A percentile compares a stretch with the other conserved stretches of the same genome.
phyloP scores from a whole-genome alignment of 2,797 vertebrate species.

The Avahi laniger region DNA sequence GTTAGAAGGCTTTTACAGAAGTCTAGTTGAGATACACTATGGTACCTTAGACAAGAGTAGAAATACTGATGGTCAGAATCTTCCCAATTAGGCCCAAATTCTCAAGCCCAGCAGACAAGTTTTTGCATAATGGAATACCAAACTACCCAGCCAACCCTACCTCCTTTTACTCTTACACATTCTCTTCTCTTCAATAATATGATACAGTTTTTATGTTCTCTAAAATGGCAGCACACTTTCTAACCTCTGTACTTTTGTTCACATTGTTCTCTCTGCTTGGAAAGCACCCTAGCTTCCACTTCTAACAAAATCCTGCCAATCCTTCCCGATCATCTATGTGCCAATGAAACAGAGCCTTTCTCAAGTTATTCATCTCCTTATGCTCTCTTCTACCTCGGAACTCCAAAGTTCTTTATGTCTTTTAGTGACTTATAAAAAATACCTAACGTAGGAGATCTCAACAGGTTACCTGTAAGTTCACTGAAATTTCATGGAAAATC shows the following conservation, averaged over 20 bases:
- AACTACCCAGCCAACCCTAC: neutral
- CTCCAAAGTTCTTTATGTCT: neutral
- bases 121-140: neutral
- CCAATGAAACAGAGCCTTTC: neutral
- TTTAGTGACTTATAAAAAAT: neutral
- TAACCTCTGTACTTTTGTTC: neutral
- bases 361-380: neutral
- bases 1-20: neutral
- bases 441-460: neutral
- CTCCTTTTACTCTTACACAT: neutral
- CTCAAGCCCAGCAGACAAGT: neutral
- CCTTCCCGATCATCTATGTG: neutral
- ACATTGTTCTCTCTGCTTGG: neutral
- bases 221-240: neutral
- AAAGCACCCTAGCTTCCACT: neutral
- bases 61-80: neutral
- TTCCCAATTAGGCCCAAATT: neutral
- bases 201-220: neutral
- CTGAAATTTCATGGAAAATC: conserved; percentile 13
- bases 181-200: neutral
- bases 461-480: neutral
- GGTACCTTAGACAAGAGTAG: neutral
- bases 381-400: neutral
- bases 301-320: conserved; percentile 23
- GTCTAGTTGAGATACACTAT: neutral